Evolutionary conservation across 64 coral and sea anemone genomes (phyloP), one percentile per base, ranked within the genome.

Genomic region (Catalaphyllia jardinei): DNA sequence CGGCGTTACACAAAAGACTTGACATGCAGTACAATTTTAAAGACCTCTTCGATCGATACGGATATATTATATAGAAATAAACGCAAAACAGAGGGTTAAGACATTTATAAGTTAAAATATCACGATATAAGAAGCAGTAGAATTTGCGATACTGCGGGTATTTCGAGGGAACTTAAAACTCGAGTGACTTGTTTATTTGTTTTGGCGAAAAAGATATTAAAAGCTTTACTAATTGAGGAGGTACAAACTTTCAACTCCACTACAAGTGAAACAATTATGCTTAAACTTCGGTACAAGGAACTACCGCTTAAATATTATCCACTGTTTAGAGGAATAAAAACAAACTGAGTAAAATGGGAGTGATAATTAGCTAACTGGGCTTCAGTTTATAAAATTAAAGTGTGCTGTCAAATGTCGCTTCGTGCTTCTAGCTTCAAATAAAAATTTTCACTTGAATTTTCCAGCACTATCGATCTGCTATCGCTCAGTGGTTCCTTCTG

Each of bases 131-230:
- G 18, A 18, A 24, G 24, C 4, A 65, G 20, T 27, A 25, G 65
- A 8, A 27, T 69, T 8, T 27, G 11, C 65, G 24, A 24, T 24
- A 25, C 10, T 24, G 20, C 7, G n/a, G 25, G 7, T 8, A 25
- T 11, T 69, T 69, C 22, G 10, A 69, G 8, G 4, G n/a, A 69
- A 69, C 25, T 22, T n/a, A 22, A 67, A 74, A 33, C 8, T 61
- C 78, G 15, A 80, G 78, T 80, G 54, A 59, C 28, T 61, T 80
- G 78, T 61, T 80, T 80, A 28, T 80, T 62, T 80, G 78, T 80
- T 80, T 79, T 25, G 19, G n/a, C 73, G 4, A 75, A 75, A 31
- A 75, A 31, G 16, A 75, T 38, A n/a, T n/a, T n/a, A n/a, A n/a
- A 35, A 75, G 31, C 31, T 31, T 75, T 39, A 0, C 38, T 75